Base-by-base conservation (phyloP, 2,797 vertebrate genomes). In the Labroides dimidiatus region DNA sequence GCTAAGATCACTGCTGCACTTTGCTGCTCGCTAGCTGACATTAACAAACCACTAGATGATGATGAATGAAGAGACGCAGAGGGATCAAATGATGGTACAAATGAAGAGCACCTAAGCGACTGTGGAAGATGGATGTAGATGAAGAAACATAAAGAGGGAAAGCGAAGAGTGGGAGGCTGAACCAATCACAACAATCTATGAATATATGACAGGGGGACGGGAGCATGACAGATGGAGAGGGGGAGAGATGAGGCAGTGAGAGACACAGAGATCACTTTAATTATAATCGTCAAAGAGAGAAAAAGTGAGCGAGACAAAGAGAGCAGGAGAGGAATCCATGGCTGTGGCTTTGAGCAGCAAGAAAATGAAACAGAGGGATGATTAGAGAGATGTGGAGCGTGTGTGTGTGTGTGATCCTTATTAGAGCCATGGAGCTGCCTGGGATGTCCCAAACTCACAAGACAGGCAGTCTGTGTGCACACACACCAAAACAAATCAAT, bases 181-280 rank as follows among this genome's bases (percentile, higher is more conserved):
- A 73, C 58, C 68, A 81, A 75, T 80, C 68, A 77, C 47, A 64
- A 55, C 57, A 78, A 71, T 57, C 54, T 61, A 60, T 79, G 83
- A 83, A 80, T 71, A 64, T 59, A 81, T 70, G 71, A 69, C 33
- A 19, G 59, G 43, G 43, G 62, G 54, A 75, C 36, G n/a, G 42
- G 49, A 78, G 73, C 37, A 51, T 76, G 84, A 84, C 78, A 75
- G 75, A 81, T 78, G 81, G 81, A 78, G 67, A 66, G 64, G 50
- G 57, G 68, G 66, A 65, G 67, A 64, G 68, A 82, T 47, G 78
- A 74, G 69, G 66, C 13, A 50, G 63, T 30, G 66, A 76, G 76
- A 76, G 56, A 73, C 52, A 0, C 50, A 58, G 49, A 68, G 73
- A 78, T 77, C 43, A 44, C 69, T 81, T 82, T 77, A 86, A 87